Conservation (phyloP, 64 coral and sea anemone genomes). For the Hydrozoanthus tunicans region DNA sequence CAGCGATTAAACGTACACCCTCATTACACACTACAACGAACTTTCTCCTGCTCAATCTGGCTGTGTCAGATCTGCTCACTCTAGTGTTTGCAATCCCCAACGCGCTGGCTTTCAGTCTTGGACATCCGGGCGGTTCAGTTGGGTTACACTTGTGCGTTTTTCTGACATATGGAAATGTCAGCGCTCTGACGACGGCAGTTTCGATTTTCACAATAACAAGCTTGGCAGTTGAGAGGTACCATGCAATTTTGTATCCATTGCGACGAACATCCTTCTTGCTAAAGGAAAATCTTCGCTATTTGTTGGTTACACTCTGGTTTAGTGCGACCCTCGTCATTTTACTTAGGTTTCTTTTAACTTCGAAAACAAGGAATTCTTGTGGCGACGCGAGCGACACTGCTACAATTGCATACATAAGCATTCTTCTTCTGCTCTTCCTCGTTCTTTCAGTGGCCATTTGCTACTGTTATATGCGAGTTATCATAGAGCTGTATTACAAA, state of each 20-base stretch:
- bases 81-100: neutral
- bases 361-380: neutral
- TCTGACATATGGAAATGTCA: neutral
- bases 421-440: neutral
- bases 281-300: neutral
- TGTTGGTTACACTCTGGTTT: conserved; percentile 11
- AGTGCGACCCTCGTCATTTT: neutral
- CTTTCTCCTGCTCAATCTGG: conserved; percentile 1
- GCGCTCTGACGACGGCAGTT: neutral
- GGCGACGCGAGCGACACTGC: neutral
- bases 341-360: neutral
- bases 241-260: conserved; percentile 7
- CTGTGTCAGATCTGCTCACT: neutral
- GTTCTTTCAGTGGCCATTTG: neutral
- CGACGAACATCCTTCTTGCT: neutral
- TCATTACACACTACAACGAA: conserved; percentile 16
- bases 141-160: neutral
- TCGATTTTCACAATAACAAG: conserved; percentile 11
- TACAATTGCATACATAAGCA: neutral
- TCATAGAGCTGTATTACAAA: conserved; percentile 1
- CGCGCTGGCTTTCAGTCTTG: neutral
- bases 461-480: conserved; percentile 1
- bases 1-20: neutral
- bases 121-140: neutral
- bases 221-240: conserved; percentile 8